Conservation (phyloP, 2,888 invertebrate species). For the Chaitophorus viminalis region DNA sequence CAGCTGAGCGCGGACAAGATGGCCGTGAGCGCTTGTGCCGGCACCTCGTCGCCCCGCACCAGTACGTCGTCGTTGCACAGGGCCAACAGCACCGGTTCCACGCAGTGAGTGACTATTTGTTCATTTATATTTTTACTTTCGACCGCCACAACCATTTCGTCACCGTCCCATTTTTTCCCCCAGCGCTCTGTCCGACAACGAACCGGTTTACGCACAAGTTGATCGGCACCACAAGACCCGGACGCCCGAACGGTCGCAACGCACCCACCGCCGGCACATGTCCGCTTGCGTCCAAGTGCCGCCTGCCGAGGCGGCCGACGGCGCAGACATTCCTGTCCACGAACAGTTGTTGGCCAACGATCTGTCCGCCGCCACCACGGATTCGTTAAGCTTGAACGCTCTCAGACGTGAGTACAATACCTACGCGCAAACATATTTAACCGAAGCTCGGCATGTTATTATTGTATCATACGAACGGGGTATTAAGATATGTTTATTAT, state of each 20-base stretch:
- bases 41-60: slow-evolving; percentile 60
- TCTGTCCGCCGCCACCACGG: slow-evolving; percentile 68
- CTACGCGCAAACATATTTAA: too few species aligned
- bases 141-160: too few species aligned
- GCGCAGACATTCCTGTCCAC: slow-evolving; percentile 19
- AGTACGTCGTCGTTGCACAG: slow-evolving; percentile 63
- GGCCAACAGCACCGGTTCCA: slow-evolving; percentile 65
- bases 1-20: slow-evolving; percentile 64
- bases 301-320: slow-evolving; percentile 62
- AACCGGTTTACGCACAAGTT: slow-evolving; percentile 67
- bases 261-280: slow-evolving; percentile 71
- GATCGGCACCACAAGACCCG: slow-evolving; percentile 66
- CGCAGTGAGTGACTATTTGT: slow-evolving; percentile 64
- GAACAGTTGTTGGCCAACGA: slow-evolving; percentile 38
- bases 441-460: too few species aligned
- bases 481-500: too few species aligned
- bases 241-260: slow-evolving; percentile 68
- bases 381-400: slow-evolving; percentile 69
- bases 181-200: slow-evolving; percentile 61
- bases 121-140: too few species aligned
- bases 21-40: slow-evolving; percentile 59
- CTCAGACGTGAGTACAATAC: slow-evolving; percentile 65
- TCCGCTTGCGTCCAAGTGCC: slow-evolving; percentile 69
- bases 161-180: too few species aligned
- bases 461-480: too few species aligned